phyloP scores from a whole-genome alignment of 1,140 invertebrate species.

The Euwallacea similis region DNA sequence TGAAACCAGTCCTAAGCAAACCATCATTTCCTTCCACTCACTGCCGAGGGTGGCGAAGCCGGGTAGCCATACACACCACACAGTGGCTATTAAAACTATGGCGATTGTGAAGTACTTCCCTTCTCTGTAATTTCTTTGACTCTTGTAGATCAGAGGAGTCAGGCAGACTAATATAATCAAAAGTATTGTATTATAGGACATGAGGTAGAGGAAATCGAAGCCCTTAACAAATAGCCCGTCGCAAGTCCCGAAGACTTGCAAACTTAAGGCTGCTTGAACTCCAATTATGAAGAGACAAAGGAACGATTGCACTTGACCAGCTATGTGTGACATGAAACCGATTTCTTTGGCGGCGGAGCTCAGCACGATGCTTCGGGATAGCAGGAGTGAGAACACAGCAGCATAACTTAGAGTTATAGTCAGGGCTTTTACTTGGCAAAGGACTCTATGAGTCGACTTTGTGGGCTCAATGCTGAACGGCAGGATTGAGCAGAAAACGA shows the following conservation, averaged over 20 bases:
- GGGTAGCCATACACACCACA: slow-evolving; percentile 60
- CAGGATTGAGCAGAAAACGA: slow-evolving; percentile 60
- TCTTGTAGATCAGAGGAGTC: slow-evolving; percentile 60
- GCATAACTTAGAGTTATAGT: slow-evolving; percentile 59
- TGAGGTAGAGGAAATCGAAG: slow-evolving; percentile 53
- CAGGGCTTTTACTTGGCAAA: slow-evolving; percentile 49
- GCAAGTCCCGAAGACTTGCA: slow-evolving; percentile 56
- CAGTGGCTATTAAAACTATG: slow-evolving; percentile 53
- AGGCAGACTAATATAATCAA: slow-evolving; percentile 58
- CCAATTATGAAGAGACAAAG: slow-evolving; percentile 60
- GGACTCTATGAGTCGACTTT: slow-evolving; percentile 31
- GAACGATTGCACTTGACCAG: slow-evolving; percentile 61
- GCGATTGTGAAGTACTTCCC: slow-evolving; percentile 58
- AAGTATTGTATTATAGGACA: slow-evolving; percentile 61
- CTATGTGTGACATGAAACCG: slow-evolving; percentile 64
- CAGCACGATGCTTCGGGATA: slow-evolving; percentile 61
- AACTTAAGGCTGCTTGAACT: slow-evolving; percentile 59
- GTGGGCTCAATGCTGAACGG: slow-evolving; percentile 58
- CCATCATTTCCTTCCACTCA: slow-evolving; percentile 59
- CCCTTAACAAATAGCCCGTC: slow-evolving; percentile 52
- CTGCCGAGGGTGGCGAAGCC: slow-evolving; percentile 56
- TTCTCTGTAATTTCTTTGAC: slow-evolving; percentile 66
- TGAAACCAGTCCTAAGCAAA: slow-evolving; percentile 61
- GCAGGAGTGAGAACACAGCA: slow-evolving; percentile 58
- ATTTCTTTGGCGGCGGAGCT: slow-evolving; percentile 61